Evolutionary conservation across 2,888 invertebrate genomes (phyloP).

Genomic region (Euplagia quadripunctaria): DNA sequence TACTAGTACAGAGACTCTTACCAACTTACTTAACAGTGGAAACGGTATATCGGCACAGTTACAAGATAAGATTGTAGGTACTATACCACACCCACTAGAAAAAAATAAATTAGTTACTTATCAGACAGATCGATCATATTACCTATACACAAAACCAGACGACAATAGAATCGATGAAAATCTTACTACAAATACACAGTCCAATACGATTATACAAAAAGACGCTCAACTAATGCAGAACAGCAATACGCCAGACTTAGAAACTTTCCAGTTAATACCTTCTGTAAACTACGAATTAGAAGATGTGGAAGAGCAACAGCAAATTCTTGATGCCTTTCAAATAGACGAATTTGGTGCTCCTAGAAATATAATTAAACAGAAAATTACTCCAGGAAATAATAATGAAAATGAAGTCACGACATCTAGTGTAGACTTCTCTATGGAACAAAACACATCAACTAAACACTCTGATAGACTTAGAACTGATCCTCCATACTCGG

Average conservation of each 20-base stretch:
- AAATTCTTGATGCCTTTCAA: slow-evolving; percentile 69
- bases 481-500: slow-evolving; percentile 68
- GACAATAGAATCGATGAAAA: slow-evolving; percentile 54
- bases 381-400: slow-evolving; percentile 51
- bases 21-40: slow-evolving; percentile 64
- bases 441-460: slow-evolving; percentile 63
- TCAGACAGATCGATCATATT: slow-evolving; percentile 80
- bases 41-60: slow-evolving; percentile 79
- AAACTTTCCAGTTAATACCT: slow-evolving; percentile 74
- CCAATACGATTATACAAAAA: slow-evolving; percentile 37
- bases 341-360: slow-evolving; percentile 73
- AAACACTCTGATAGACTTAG: slow-evolving; percentile 57
- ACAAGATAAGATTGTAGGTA: slow-evolving; percentile 78
- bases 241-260: slow-evolving; percentile 55
- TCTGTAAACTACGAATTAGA: slow-evolving; percentile 76
- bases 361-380: slow-evolving; percentile 51
- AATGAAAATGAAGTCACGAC: slow-evolving; percentile 57
- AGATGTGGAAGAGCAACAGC: slow-evolving; percentile 74
- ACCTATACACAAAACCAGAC: slow-evolving; percentile 73
- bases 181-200: slow-evolving; percentile 42
- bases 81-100: slow-evolving; percentile 76
- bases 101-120: slow-evolving; percentile 77
- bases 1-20: slow-evolving; percentile 65
- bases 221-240: slow-evolving; percentile 46
- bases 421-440: slow-evolving; percentile 66